Percentiles rank a stretch among this genome's conserved stretches.
These are phyloP conservation scores for Halictus ligatus DNA, from an alignment of 2,888 invertebrate species.

Conservation along the genomic window DNA sequence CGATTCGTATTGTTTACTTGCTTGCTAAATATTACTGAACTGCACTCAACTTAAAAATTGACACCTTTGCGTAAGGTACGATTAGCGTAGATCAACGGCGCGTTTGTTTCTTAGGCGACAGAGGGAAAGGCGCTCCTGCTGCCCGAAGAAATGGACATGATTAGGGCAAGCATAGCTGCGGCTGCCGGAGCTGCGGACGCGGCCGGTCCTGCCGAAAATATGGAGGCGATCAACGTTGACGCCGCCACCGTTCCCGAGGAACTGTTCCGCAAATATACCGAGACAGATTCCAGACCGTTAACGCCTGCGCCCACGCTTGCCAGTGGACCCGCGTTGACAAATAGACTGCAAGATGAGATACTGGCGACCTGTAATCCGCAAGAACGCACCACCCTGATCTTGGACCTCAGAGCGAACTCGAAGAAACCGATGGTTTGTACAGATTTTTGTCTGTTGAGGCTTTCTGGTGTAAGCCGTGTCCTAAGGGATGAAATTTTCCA, in stretches of 20 bases:
- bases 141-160: slow-evolving; percentile 81
- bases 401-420: slow-evolving; percentile 81
- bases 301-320: slow-evolving; percentile 92
- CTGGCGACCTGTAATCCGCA: slow-evolving; percentile 73
- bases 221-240: slow-evolving; percentile 48
- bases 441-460: no score
- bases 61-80: no score
- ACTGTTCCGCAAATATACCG: slow-evolving; percentile 88
- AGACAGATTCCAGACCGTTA: slow-evolving; percentile 93
- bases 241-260: slow-evolving; percentile 77
- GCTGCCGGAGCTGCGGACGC: slow-evolving; percentile 49
- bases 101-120: slow-evolving; percentile 71
- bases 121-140: slow-evolving; percentile 80
- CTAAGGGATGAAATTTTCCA: no score
- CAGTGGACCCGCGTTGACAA: slow-evolving; percentile 84
- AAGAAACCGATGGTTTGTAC: slow-evolving; percentile 60
- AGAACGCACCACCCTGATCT: slow-evolving; percentile 82
- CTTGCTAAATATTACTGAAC: neutral
- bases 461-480: no score
- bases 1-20: neutral
- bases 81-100: neutral
- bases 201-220: slow-evolving; percentile 15
- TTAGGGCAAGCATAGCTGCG: slow-evolving; percentile 75
- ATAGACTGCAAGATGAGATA: slow-evolving; percentile 71
- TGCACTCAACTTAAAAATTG: no score